Evolutionary conservation across 1,140 invertebrate species (phyloP).

Genomic region (Meteorus sp.): DNA sequence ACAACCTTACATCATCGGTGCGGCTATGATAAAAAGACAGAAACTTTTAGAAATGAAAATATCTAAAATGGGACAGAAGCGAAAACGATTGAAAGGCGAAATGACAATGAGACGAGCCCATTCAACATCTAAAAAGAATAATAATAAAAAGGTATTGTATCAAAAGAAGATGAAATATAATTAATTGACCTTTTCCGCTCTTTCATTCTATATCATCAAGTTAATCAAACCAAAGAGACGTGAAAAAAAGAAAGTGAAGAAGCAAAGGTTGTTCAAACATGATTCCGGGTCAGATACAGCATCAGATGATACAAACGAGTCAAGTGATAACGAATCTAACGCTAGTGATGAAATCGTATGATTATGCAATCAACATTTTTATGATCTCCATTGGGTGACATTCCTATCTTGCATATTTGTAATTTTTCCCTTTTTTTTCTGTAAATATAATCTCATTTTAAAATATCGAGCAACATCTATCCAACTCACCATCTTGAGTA

Average conservation of each 20-base stretch:
- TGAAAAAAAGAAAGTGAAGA: conserved; percentile 9
- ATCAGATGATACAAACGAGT: background rate
- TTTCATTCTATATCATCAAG: background rate
- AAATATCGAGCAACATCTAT: background rate
- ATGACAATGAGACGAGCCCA: background rate
- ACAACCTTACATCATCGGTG: conserved; percentile 40
- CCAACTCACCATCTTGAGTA: conserved; percentile 71
- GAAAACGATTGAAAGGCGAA: background rate
- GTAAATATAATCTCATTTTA: background rate
- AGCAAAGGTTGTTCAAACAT: background rate
- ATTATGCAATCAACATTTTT: background rate
- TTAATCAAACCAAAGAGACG: background rate
- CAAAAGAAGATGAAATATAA: background rate
- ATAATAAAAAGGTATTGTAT: conserved; percentile 4
- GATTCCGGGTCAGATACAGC: background rate
- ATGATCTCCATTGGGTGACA: no score
- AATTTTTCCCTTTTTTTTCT: background rate
- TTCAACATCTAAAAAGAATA: background rate
- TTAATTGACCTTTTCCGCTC: background rate
- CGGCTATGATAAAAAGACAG: conserved; percentile 25
- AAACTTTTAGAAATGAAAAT: background rate
- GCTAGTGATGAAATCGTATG: background rate
- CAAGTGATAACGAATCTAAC: conserved; percentile 4
- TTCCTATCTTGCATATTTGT: no score
- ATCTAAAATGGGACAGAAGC: background rate